Conservation (phyloP, 1,140 invertebrate genomes). For the Geopemphigus sp. region DNA sequence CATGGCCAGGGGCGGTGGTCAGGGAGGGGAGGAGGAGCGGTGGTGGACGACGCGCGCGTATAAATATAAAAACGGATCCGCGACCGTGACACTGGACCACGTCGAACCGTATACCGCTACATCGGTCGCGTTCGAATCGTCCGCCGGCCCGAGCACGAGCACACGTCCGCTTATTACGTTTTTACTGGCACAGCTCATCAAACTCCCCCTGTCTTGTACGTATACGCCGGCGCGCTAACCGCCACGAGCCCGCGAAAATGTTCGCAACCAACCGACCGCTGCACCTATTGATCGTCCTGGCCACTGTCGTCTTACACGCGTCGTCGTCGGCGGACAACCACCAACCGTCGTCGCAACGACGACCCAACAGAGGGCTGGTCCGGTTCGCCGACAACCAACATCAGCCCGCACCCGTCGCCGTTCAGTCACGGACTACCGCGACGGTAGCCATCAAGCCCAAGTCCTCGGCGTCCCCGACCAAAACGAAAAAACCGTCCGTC, state of each 20-base stretch:
- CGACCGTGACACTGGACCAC: slow-evolving; percentile 49
- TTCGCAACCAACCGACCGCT: background rate
- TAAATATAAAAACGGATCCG: slow-evolving; percentile 44
- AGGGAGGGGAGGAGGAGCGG: background rate
- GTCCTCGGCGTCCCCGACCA: background rate
- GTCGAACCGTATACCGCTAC: slow-evolving; percentile 29
- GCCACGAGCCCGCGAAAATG: too few species aligned
- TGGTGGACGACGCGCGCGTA: background rate
- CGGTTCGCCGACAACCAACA: slow-evolving; percentile 23
- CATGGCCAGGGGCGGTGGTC: slow-evolving; percentile 28
- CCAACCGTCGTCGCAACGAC: background rate
- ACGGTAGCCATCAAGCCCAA: background rate
- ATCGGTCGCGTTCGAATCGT: too few species aligned
- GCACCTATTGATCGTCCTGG: background rate
- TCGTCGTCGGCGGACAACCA: background rate
- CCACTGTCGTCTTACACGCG: background rate
- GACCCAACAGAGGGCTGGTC: slow-evolving; percentile 9
- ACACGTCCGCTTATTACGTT: background rate
- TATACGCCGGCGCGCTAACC: background rate
- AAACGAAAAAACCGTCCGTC: slow-evolving; percentile 1
- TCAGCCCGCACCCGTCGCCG: background rate
- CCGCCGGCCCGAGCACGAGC: background rate
- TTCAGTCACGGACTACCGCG: background rate
- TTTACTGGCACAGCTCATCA: background rate
- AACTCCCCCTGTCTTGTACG: too few species aligned